Evolutionary conservation across 2,113 vertebrate genomes (phyloP), one percentile per base, ranked within the genome.

Genomic region (Brachyhypopomus occidentalis): DNA sequence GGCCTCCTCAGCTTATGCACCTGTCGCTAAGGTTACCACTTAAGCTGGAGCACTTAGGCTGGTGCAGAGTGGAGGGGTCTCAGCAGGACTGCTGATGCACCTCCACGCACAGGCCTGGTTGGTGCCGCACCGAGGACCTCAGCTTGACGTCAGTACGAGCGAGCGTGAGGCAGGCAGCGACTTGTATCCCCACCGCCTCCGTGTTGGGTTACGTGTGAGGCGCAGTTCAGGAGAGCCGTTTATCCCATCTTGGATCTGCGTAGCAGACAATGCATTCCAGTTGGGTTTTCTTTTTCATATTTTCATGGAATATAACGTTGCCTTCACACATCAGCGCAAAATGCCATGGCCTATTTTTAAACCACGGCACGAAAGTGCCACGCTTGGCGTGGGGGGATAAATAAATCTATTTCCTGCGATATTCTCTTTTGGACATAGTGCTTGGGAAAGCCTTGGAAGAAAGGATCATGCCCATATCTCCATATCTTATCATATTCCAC

Each of bases 401-500:
- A 79, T 72, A 79, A 79, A 79, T 60, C 77, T 59, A 30, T 62
- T 58, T 79, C 77, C 66, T 79, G 5, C 56, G 16, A 52, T 20
- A 67, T 41, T 25, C 63, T 69, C n/a, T 30, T 72, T 58, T 23
- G 17, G 69, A 72, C 72, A 62, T 8, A 14, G 23, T 45, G n/a
- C 79, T 82, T 82, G 25, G 56, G 56, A n/a, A 14, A 62, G 41
- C 70, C 56, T n/a, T 56, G 62, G 34, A 41, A 36, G 41, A 71
- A 64, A 36, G 76, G 60, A 55, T 79, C 45, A 38, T 75, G 58
- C 14, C 25, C 74, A 48, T 82, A 82, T 85, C 84, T 82, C 71
- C 76, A 75, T 82, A 75, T 82, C 70, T 71, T 85, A 82, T 85
- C 84, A 59, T 81, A 78, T 48, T 48, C 52, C 76, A 69, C 77